Evolutionary conservation across 2,113 vertebrate species (phyloP).

Genomic region (Apaloderma vittatum): DNA sequence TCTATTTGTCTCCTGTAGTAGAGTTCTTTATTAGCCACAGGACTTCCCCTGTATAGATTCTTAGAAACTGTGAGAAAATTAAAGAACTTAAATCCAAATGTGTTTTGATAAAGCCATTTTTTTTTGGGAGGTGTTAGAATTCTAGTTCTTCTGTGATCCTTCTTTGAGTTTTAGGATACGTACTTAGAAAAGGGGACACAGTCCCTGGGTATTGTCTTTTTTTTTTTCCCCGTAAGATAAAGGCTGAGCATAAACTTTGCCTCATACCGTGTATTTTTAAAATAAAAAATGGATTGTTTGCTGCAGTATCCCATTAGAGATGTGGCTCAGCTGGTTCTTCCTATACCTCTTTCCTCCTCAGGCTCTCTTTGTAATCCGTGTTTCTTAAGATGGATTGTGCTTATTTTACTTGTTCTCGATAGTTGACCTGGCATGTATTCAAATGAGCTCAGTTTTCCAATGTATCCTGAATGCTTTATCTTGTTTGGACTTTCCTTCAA

Average conservation of each 20-base stretch:
- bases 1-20: background rate
- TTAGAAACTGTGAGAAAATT: background rate
- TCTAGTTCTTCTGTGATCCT: background rate
- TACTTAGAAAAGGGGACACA: background rate
- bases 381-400: background rate
- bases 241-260: background rate
- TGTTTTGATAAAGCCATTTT: background rate
- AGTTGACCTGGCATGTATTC: background rate
- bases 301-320: background rate
- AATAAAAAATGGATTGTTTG: background rate
- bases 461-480: background rate
- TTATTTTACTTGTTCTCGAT: background rate
- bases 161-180: background rate
- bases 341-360: background rate
- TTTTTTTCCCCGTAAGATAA: background rate
- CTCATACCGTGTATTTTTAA: background rate
- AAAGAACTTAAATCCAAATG: background rate
- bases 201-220: background rate
- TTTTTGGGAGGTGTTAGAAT: background rate
- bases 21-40: background rate
- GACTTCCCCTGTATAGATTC: background rate
- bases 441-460: background rate
- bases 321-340: background rate
- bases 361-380: background rate
- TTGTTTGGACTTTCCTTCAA: background rate